Percentiles rank a stretch among this genome's conserved stretches.
These are phyloP conservation scores for Lerista edwardsae DNA, from an alignment of 2,797 vertebrate genomes.

Conservation along the genomic window DNA sequence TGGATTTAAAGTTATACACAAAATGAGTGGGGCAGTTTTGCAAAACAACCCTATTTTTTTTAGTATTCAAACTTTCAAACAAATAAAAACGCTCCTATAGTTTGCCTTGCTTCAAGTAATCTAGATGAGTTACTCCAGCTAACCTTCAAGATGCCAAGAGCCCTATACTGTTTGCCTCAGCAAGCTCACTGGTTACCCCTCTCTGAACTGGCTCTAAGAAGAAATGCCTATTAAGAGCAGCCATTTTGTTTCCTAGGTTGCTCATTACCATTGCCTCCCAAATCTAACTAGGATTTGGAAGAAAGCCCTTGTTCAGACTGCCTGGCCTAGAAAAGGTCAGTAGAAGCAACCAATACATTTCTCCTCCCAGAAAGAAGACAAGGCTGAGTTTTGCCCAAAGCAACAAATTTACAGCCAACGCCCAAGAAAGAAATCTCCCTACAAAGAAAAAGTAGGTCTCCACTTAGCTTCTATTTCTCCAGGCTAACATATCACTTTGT, in stretches of 20 bases:
- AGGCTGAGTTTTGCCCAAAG: too few relatives aligned
- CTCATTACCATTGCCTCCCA: constrained; percentile 55
- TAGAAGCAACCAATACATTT: constrained; percentile 27
- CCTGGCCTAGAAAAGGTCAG: constrained; percentile 41
- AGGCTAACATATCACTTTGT: too few relatives aligned
- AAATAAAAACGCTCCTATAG: too few relatives aligned
- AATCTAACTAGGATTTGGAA: constrained; percentile 32
- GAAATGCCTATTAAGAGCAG: constrained; percentile 21
- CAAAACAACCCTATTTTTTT: too few relatives aligned
- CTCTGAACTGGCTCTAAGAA: constrained; percentile 15
- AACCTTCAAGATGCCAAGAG: too few relatives aligned
- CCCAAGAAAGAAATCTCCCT: background rate
- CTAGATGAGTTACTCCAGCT: too few relatives aligned
- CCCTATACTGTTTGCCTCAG: background rate
- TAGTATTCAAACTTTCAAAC: too few relatives aligned
- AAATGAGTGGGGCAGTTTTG: too few relatives aligned
- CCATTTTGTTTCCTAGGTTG: constrained; percentile 58
- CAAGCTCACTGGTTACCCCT: constrained; percentile 24
- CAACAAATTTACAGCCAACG: background rate
- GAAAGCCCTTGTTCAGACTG: too few relatives aligned
- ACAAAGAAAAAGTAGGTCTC: background rate
- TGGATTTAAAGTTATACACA: too few relatives aligned
- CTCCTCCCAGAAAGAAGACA: background rate
- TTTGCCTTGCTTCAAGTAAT: too few relatives aligned
- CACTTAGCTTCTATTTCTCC: background rate